A percentile compares a stretch with the other conserved stretches of the same genome.
These are phyloP conservation scores for Lycodopsis pacificus DNA, from an alignment of 2,797 vertebrate genomes.

Conservation along the genomic window DNA sequence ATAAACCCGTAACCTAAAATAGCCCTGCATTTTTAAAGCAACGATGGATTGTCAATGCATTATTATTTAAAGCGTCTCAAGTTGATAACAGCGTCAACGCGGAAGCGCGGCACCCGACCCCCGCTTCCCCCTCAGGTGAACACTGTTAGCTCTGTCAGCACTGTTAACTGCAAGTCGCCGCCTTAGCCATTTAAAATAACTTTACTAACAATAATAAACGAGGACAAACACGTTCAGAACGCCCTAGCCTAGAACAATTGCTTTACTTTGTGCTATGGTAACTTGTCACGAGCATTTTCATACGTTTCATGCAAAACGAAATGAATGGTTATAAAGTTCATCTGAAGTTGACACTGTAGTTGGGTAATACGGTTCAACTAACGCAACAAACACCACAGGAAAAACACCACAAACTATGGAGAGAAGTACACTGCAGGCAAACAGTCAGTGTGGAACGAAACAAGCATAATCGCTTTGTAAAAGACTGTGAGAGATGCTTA, in stretches of 20 bases:
- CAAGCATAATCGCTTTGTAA: slow-evolving; percentile 10
- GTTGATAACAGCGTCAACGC: no score
- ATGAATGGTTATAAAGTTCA: not conserved
- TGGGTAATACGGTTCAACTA: not conserved
- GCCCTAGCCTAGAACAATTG: not conserved
- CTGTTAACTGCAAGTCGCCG: no score
- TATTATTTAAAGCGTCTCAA: no score
- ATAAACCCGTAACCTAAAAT: not conserved
- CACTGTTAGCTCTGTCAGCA: no score
- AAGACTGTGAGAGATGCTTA: slow-evolving; percentile 15
- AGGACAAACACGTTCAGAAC: not conserved
- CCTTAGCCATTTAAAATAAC: no score
- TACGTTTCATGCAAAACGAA: not conserved
- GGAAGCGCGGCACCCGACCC: no score
- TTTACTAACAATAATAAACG: not conserved
- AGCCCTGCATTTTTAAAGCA: not conserved
- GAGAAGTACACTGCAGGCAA: slow-evolving; percentile 20
- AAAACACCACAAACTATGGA: slow-evolving; percentile 3
- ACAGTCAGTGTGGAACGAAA: slow-evolving; percentile 19
- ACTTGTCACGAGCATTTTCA: not conserved
- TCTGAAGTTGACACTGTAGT: not conserved
- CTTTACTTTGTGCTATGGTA: not conserved
- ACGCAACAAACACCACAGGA: not conserved
- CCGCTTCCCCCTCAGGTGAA: no score
- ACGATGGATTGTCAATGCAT: not conserved